Evolutionary conservation across 2,888 invertebrate species (phyloP), one percentile per base, ranked within the genome.

Genomic region (Chironomus tentans): DNA sequence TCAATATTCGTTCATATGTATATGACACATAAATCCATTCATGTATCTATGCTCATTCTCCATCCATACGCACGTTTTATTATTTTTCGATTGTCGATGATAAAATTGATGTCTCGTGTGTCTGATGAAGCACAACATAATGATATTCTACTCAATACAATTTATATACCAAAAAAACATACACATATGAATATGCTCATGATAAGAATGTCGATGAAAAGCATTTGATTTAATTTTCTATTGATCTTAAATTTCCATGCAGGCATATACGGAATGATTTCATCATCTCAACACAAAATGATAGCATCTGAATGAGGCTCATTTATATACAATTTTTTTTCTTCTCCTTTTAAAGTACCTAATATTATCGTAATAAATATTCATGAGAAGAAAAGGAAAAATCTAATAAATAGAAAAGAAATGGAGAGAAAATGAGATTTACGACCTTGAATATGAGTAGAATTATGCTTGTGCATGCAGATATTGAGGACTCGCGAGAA

Each of bases 371-470:
- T 15, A 56, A 56, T 56, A 56, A 56, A 56, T 56, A 56, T 56
- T 56, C 56, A 56, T 56, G 18, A 56, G 56, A 56, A 56, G 18
- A 38, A 38, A 38, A 38, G 38, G 38, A 38, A 38, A 38, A 38
- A 38, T 38, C 38, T 38, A 38, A 38, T 38, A 38, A 38, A 38
- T 38, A 38, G 38, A 38, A 38, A 38, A 38, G 38, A 38, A 38
- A 56, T 56, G 56, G 18, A 18, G 56, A 18, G n/a, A 56, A 56
- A 56, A 56, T 56, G 56, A 72, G 72, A 61, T 62, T 72, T 72
- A 62, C 38, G 62, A 46, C 72, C 72, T 72, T 72, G 72, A 24
- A 28, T 38, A 38, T 38, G 38, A 38, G 56, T 6, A 56, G 18
- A 15, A 18, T 15, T 56, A 18, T 56, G 56, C 18, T 18, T n/a